Evolutionary conservation across 1,140 invertebrate genomes (phyloP).

Genomic region (Hyposmocoma kahamanoa): DNA sequence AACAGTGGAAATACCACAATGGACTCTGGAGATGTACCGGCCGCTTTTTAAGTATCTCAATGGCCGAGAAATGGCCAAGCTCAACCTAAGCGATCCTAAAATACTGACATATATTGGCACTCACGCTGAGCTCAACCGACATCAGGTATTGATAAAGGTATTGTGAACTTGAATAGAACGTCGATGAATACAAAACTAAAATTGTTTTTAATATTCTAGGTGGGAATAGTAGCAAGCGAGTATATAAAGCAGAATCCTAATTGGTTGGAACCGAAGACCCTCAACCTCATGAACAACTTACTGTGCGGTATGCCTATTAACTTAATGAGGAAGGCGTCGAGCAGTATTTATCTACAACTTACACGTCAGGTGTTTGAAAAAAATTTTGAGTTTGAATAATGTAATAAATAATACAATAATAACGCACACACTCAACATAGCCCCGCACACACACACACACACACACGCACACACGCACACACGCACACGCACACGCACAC

Average conservation of each 20-base stretch:
- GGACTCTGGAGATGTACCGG: conserved; percentile 38
- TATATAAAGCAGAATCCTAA: conserved; percentile 37
- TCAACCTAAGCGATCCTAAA: conserved; percentile 41
- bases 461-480: no score
- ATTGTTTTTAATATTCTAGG: conserved; percentile 20
- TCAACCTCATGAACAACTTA: conserved; percentile 61
- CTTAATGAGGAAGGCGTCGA: conserved; percentile 38
- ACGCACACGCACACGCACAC: no score
- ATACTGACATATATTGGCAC: conserved; percentile 55
- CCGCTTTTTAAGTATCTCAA: conserved; percentile 54
- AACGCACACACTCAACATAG: no score
- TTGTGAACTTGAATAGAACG: no score
- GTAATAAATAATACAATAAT: no score
- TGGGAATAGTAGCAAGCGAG: conserved; percentile 46
- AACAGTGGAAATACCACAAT: conserved; percentile 19
- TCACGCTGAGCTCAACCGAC: conserved; percentile 45
- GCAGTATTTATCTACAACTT: conserved; percentile 41
- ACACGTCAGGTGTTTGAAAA: conserved; percentile 60
- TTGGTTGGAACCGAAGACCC: conserved; percentile 38
- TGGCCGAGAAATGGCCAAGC: conserved; percentile 45
- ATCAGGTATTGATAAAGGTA: no score
- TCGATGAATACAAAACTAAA: no score
- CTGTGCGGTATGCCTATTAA: conserved; percentile 55
- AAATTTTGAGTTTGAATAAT: no score
- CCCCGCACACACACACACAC: no score